phyloP scores from a whole-genome alignment of 1,140 invertebrate species.

The Helicoverpa zea region DNA sequence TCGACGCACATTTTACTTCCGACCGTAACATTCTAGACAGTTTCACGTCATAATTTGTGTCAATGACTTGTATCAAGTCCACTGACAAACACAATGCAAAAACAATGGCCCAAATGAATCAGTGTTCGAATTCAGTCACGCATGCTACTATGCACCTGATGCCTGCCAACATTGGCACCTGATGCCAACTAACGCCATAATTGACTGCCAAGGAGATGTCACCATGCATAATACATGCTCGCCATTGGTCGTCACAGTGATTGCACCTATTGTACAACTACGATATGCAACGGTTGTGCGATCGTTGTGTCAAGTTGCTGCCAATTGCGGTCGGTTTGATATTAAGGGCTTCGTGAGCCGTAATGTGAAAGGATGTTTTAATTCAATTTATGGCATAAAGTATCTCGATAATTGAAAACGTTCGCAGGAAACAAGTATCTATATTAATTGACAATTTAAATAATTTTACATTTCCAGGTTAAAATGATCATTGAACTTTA shows the following conservation, averaged over 20 bases:
- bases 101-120: constrained; percentile 30
- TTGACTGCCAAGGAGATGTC: constrained; percentile 37
- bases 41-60: too few relatives aligned
- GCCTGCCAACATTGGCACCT: constrained; percentile 5
- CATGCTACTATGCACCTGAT: not conserved
- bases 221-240: constrained; percentile 35
- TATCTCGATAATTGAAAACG: too few relatives aligned
- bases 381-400: not conserved
- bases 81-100: not conserved
- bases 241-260: constrained; percentile 18
- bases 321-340: not conserved
- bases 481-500: not conserved
- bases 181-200: constrained; percentile 34
- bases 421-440: too few relatives aligned
- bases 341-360: not conserved
- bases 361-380: not conserved
- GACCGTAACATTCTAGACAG: too few relatives aligned
- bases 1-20: too few relatives aligned
- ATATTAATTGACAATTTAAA: too few relatives aligned
- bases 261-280: constrained; percentile 25
- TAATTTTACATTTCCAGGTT: too few relatives aligned
- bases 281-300: not conserved
- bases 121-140: constrained; percentile 33
- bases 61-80: too few relatives aligned
- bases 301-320: not conserved